These are phyloP conservation scores for Athetis lepigone DNA, from an alignment of 2,888 invertebrate genomes.

Conservation along the genomic window DNA sequence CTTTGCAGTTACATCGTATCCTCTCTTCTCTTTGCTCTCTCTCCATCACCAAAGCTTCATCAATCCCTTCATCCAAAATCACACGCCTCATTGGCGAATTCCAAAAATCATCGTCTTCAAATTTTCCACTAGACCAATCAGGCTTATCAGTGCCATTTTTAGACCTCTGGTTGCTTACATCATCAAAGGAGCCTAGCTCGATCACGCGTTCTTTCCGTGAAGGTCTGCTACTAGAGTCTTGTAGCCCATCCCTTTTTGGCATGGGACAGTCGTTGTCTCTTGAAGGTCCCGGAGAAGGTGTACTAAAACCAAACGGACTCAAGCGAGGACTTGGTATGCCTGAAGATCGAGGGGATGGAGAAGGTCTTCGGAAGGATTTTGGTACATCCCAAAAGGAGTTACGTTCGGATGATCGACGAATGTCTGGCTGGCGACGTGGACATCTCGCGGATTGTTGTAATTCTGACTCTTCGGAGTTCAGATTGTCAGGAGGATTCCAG, in stretches of 20 bases:
- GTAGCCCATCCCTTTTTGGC: slow-evolving; percentile 44
- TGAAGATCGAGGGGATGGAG: slow-evolving; percentile 2
- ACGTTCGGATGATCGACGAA: slow-evolving; percentile 18
- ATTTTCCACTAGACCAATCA: slow-evolving; percentile 38
- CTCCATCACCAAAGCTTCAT: slow-evolving; percentile 42
- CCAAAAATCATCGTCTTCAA: slow-evolving; percentile 57
- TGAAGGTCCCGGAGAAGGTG: slow-evolving; percentile 13
- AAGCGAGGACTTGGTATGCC: slow-evolving; percentile 27
- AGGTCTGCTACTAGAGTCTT: slow-evolving; percentile 18
- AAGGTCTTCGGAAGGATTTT: slow-evolving; percentile 10
- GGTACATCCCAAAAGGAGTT: slow-evolving; percentile 13
- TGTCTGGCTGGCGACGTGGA: not conserved
- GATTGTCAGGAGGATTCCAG: slow-evolving; percentile 67
- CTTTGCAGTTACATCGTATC: slow-evolving; percentile 57
- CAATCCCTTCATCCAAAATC: slow-evolving; percentile 42
- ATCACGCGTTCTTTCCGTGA: slow-evolving; percentile 42
- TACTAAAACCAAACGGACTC: slow-evolving; percentile 21
- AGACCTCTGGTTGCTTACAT: slow-evolving; percentile 38
- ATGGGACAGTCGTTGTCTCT: slow-evolving; percentile 12
- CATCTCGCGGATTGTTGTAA: not conserved
- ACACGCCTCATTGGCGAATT: slow-evolving; percentile 37
- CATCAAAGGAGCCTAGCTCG: slow-evolving; percentile 56
- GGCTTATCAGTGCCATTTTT: slow-evolving; percentile 25
- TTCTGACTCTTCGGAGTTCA: not conserved
- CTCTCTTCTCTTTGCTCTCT: slow-evolving; percentile 53